These are phyloP conservation scores for Gopherus evgoodei DNA, from an alignment of 2,113 vertebrate species.

Conservation along the genomic window DNA sequence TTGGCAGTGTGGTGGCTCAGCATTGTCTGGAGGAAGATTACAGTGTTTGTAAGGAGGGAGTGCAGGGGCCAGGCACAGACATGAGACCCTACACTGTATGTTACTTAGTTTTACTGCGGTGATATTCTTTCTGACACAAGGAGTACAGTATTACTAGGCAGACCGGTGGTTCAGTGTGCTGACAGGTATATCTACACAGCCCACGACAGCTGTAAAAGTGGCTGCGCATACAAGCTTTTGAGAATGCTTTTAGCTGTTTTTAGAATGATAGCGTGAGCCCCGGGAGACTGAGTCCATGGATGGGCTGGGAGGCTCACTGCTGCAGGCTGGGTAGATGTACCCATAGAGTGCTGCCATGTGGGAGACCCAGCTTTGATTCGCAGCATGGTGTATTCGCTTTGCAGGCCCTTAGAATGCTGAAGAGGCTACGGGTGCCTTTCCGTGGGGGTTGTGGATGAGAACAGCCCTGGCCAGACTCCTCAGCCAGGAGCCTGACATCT, in stretches of 20 bases:
- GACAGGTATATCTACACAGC: neutral
- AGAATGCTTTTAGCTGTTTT: neutral
- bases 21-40: neutral
- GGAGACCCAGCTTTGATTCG: too few relatives aligned
- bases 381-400: fast-evolving
- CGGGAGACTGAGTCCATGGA: too few relatives aligned
- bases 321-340: too few relatives aligned
- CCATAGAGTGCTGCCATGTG: too few relatives aligned
- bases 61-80: neutral
- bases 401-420: neutral
- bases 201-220: neutral
- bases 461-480: too few relatives aligned
- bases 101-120: neutral
- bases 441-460: too few relatives aligned
- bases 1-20: neutral
- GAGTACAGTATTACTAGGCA: neutral
- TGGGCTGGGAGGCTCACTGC: too few relatives aligned
- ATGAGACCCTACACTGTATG: neutral
- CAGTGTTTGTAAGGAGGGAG: neutral
- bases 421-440: too few relatives aligned
- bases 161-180: neutral
- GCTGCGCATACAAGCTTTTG: neutral
- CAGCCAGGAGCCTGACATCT: too few relatives aligned
- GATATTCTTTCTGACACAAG: neutral
- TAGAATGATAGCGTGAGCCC: neutral